Base-by-base conservation (phyloP, 2,113 vertebrate species). In the Centropristis striata region DNA sequence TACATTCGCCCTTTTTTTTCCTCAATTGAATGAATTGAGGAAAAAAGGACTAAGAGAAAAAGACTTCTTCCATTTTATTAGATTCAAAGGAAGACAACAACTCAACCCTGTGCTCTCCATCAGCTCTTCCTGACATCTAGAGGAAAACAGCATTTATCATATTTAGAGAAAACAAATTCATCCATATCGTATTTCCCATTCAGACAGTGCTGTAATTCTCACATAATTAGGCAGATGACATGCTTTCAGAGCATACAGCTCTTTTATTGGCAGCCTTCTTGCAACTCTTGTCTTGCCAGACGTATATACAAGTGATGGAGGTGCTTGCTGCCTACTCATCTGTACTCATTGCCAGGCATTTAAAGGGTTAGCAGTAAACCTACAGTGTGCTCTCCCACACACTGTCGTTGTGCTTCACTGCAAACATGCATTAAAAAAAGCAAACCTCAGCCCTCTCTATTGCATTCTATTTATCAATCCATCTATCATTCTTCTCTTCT, bases 161-260 rank as follows among this genome's bases (percentile, higher is more conserved):
- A 68, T 75, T 71, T 53, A 50, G 49, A 55, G 51, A 55, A 80
- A 78, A 83, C 32, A 61, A 74, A 84, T 69, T 15, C 72, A 75
- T 49, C 51, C 25, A 36, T 47, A 68, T 66, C 36, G 69, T 14
- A 53, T 90, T 78, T 82, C 50, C 42, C 75, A 55, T 84, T 80
- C 71, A 87, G 75, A 79, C 71, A 66, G 42, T 53, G 71, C 60
- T 80, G 15, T 73, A 72, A 86, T 82, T 80, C 69, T 71, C 61
- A 55, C 71, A 72, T 84, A 84, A 81, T 86, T 87, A 78, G 51
- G 64, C 63, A 84, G 69, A 87, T 83, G 76, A 81, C 79, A 80
- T 76, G 83, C 67, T 71, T 81, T 84, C 60, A 86, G 61, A 39
- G 44, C 42, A 59, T 32, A 49, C 41, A 64, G 71, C 69, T 75